These are phyloP conservation scores for Stenoptilia bipunctidactyla DNA, from an alignment of 2,888 invertebrate species.

Conservation along the genomic window DNA sequence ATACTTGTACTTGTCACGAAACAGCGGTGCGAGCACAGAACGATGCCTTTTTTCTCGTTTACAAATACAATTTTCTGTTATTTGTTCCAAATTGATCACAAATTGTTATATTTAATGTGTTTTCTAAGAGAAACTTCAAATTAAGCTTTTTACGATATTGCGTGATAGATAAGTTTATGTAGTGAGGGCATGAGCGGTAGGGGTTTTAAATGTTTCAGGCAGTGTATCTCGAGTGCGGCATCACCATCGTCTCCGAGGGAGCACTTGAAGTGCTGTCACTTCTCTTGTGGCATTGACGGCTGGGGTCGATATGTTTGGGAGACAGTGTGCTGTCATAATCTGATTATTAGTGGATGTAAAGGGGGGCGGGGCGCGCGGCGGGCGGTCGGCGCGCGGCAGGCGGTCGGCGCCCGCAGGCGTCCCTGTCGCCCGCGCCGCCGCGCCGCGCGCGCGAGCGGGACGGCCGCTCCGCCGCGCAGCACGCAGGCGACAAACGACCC, in stretches of 20 bases:
- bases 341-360: constrained; percentile 60
- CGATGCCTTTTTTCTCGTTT: no score
- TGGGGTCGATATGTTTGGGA: not conserved
- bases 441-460: constrained; percentile 24
- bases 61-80: no score
- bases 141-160: no score
- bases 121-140: no score
- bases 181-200: not conserved
- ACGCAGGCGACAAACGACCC: constrained; percentile 68
- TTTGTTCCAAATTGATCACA: no score
- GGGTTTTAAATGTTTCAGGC: not conserved
- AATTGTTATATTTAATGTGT: no score
- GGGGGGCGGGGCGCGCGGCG: constrained; percentile 55
- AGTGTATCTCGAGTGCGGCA: not conserved
- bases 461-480: constrained; percentile 32
- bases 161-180: no score
- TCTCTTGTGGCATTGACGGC: not conserved
- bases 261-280: no score
- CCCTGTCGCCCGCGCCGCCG: constrained; percentile 32
- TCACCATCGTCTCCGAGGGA: not conserved
- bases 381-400: constrained; percentile 55
- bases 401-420: constrained; percentile 62
- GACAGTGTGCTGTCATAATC: constrained; percentile 60
- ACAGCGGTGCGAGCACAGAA: no score
- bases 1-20: not conserved